Conservation (phyloP, 2,797 vertebrate species). For the Antrozous pallidus region DNA sequence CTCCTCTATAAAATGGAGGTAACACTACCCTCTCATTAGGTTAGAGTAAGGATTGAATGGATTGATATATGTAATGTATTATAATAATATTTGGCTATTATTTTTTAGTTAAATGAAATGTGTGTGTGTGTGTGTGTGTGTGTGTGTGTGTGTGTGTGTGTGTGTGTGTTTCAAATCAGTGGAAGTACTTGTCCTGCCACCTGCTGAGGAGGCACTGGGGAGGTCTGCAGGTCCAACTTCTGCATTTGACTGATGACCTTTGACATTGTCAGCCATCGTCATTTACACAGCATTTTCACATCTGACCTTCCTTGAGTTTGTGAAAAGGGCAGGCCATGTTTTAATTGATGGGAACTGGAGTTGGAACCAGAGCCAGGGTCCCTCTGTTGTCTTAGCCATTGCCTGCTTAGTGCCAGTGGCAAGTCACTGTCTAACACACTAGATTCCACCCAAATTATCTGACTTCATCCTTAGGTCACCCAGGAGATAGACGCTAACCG, state of each 20-base stretch:
- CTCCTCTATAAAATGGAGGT: not conserved
- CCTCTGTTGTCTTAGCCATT: too few relatives aligned
- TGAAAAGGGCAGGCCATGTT: not conserved
- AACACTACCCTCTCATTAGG: not conserved
- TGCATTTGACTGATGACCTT: too few relatives aligned
- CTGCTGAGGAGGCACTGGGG: not conserved
- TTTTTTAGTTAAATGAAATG: not conserved
- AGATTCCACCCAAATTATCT: too few relatives aligned
- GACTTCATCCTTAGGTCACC: too few relatives aligned
- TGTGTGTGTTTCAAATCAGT: not conserved
- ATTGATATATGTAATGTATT: not conserved
- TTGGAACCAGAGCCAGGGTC: not conserved
- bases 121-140: not conserved
- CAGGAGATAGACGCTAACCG: rapidly evolving
- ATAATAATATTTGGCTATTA: not conserved
- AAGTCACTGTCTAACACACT: rapidly evolving
- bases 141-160: not conserved
- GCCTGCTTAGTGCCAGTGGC: not conserved
- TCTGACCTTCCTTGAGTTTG: not conserved
- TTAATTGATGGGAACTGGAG: not conserved
- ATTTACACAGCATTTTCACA: not conserved
- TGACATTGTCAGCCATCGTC: not conserved
- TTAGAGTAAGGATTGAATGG: not conserved
- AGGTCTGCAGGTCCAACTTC: not conserved
- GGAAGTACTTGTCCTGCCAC: too few relatives aligned